A percentile compares a stretch with the other conserved stretches of the same genome.
Evolutionary conservation across 1,140 invertebrate species (phyloP).

Genomic region (Cryptotermes secundus): DNA sequence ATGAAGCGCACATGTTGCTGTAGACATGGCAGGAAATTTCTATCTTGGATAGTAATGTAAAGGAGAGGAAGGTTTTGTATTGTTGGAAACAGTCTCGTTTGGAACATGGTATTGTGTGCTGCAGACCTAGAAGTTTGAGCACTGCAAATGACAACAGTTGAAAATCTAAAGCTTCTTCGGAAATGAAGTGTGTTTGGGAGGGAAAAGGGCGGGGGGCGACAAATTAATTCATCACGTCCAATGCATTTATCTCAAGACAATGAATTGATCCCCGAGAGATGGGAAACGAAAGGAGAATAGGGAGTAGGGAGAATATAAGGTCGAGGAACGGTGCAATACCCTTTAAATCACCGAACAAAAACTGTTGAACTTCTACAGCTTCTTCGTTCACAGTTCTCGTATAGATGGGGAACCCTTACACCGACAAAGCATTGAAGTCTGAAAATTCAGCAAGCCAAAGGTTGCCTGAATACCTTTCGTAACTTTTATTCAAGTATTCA

Average conservation of each 20-base stretch:
- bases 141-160: constrained; percentile 9
- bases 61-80: not conserved
- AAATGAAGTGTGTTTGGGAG: not conserved
- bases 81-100: not conserved
- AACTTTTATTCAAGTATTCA: not conserved
- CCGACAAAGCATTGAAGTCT: no score
- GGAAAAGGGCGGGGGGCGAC: not conserved
- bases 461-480: not conserved
- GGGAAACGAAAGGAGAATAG: not conserved
- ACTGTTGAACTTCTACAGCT: not conserved
- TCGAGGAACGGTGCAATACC: not conserved
- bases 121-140: not conserved
- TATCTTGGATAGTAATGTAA: no score
- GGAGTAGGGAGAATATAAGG: no score
- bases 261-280: constrained; percentile 1
- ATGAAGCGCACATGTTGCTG: no score
- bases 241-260: constrained; percentile 17
- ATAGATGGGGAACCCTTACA: not conserved
- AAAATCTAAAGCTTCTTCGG: constrained; percentile 6
- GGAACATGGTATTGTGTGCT: not conserved
- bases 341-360: constrained; percentile 13
- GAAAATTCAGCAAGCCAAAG: not conserved
- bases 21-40: no score
- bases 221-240: constrained; percentile 17
- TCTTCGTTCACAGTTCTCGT: constrained; percentile 1